A percentile compares a stretch with the other conserved stretches of the same genome.
Evolutionary conservation across 2,797 vertebrate genomes (phyloP).

Genomic region (Neopelma chrysocephalum): DNA sequence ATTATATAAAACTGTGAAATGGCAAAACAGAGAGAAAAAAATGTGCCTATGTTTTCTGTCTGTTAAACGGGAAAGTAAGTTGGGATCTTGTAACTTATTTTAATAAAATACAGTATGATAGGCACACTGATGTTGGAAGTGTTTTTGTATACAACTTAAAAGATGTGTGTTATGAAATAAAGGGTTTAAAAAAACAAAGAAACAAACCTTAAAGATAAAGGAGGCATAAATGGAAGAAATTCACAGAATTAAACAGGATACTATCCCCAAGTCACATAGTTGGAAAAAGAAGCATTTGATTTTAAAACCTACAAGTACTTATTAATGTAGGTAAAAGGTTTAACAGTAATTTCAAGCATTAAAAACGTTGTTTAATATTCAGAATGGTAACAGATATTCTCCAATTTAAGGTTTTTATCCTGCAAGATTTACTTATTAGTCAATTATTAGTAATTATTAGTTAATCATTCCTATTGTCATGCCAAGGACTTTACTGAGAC

Average conservation of each 20-base stretch:
- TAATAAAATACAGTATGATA: slow-evolving; percentile 28
- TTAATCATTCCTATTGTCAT: not conserved
- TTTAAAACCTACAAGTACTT: not conserved
- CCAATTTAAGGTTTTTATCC: not conserved
- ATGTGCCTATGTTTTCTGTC: not conserved
- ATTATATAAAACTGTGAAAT: slow-evolving; percentile 45
- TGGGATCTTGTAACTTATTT: slow-evolving; percentile 44
- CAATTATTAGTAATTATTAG: not conserved
- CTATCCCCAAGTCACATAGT: not conserved
- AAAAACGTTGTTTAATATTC: not conserved
- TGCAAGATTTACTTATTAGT: not conserved
- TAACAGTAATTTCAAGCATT: not conserved
- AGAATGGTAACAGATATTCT: not conserved
- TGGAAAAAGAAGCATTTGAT: not conserved
- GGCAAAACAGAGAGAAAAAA: not conserved
- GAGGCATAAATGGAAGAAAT: not conserved
- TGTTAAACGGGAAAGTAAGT: slow-evolving; percentile 1
- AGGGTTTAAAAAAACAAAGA: not conserved
- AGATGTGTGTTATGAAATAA: not conserved
- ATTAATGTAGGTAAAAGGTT: not conserved
- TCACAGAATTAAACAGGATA: not conserved
- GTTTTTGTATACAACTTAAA: not conserved
- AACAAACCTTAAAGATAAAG: not conserved
- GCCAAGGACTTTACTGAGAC: not conserved
- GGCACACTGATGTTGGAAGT: not conserved